These are phyloP conservation scores for Parnassius smintheus DNA, from an alignment of 2,888 invertebrate species.

Conservation along the genomic window DNA sequence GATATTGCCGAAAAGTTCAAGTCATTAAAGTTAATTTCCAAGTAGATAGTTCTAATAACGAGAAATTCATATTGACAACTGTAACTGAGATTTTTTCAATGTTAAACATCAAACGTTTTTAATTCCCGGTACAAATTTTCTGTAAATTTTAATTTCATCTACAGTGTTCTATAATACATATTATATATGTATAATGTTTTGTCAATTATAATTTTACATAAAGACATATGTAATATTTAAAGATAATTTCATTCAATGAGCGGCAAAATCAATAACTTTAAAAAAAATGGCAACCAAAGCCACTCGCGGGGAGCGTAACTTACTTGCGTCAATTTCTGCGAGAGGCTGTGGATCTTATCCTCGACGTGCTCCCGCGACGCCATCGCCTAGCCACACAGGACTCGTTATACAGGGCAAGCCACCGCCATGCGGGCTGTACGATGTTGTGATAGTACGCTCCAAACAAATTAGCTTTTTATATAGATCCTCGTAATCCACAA, in stretches of 20 bases:
- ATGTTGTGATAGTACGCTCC: slow-evolving; percentile 60
- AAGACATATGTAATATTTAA: slow-evolving; percentile 10
- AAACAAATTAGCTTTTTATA: slow-evolving; percentile 2
- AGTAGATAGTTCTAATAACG: no score
- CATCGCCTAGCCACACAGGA: slow-evolving; percentile 84
- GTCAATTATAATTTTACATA: neutral
- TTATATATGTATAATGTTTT: no score
- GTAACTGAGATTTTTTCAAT: no score
- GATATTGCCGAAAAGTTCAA: no score
- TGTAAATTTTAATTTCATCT: no score
- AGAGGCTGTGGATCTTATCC: slow-evolving; percentile 87
- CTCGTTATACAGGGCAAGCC: slow-evolving; percentile 70
- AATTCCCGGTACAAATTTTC: no score
- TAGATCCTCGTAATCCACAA: neutral
- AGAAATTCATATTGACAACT: no score
- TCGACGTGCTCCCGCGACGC: slow-evolving; percentile 86
- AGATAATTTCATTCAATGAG: neutral
- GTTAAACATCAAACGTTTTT: no score
- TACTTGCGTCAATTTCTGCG: slow-evolving; percentile 87
- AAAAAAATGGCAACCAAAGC: slow-evolving; percentile 46
- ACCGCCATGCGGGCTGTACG: slow-evolving; percentile 57
- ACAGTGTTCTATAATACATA: no score
- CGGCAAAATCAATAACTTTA: neutral
- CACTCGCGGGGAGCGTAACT: slow-evolving; percentile 63
- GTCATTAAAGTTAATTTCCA: no score